These are phyloP conservation scores for Brachyalestes nurse DNA, from an alignment of 2,797 vertebrate species.

Conservation along the genomic window DNA sequence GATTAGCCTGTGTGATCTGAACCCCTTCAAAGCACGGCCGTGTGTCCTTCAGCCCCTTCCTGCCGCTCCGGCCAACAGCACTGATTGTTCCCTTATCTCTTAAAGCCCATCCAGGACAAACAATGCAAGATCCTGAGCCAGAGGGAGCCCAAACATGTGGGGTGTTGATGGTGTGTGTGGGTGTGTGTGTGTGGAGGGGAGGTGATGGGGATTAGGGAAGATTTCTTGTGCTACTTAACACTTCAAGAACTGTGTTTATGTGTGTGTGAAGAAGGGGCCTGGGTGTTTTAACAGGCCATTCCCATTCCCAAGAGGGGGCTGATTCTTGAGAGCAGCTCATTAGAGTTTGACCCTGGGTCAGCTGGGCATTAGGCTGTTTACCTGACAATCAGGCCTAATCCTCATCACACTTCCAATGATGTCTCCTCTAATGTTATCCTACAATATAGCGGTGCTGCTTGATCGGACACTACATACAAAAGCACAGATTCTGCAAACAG, in stretches of 20 bases:
- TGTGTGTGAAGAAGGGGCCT: constrained; percentile 51
- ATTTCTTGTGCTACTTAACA: constrained; percentile 59
- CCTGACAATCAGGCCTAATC: constrained; percentile 81
- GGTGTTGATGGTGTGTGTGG: constrained; percentile 68
- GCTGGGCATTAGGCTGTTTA: constrained; percentile 79
- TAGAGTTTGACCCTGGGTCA: constrained; percentile 78
- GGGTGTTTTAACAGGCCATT: constrained; percentile 71
- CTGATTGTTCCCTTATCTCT: constrained; percentile 77
- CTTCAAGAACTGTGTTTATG: constrained; percentile 64
- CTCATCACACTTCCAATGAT: constrained; percentile 63
- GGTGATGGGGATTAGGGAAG: constrained; percentile 79
- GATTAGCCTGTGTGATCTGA: constrained; percentile 80
- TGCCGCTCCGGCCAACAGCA: constrained; percentile 62
- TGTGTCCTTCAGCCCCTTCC: constrained; percentile 65
- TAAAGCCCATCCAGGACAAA: constrained; percentile 77
- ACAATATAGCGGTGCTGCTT: neutral
- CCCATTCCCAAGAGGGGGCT: constrained; percentile 70
- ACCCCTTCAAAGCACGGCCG: constrained; percentile 75
- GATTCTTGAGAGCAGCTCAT: constrained; percentile 81
- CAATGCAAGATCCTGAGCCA: constrained; percentile 77
- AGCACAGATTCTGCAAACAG: neutral
- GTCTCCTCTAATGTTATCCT: neutral
- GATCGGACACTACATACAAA: no score
- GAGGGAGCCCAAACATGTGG: constrained; percentile 75
- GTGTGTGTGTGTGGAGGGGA: constrained; percentile 59